A percentile compares a stretch with the other conserved stretches of the same genome.
Evolutionary conservation across 2,888 invertebrate genomes (phyloP).

Genomic region (Hetaerina titia): DNA sequence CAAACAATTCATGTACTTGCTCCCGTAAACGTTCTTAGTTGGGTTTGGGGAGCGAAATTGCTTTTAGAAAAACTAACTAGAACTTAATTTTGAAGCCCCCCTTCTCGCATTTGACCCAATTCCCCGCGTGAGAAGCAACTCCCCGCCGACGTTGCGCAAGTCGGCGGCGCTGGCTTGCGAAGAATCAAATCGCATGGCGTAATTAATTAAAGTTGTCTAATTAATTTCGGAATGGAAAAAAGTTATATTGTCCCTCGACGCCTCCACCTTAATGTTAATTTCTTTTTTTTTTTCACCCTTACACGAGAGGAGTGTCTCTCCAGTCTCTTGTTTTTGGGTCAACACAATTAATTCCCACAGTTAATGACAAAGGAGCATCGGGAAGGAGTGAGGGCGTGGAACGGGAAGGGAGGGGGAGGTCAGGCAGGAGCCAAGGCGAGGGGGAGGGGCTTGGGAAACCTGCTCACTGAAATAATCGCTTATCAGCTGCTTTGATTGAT

Average conservation of each 20-base stretch:
- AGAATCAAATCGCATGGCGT: not conserved
- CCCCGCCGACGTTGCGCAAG: not conserved
- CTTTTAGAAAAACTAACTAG: slow-evolving; percentile 13
- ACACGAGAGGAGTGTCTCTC: not conserved
- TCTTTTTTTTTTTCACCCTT: not conserved
- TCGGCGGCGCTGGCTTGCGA: not conserved
- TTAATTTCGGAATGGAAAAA: slow-evolving; percentile 15
- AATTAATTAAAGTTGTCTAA: slow-evolving; percentile 31
- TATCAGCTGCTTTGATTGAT: slow-evolving; percentile 10
- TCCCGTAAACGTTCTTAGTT: not conserved
- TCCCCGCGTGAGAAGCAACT: not conserved
- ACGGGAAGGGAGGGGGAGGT: not conserved
- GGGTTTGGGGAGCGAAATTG: not conserved
- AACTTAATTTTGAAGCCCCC: slow-evolving; percentile 1
- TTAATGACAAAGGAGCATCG: not conserved
- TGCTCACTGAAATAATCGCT: not conserved
- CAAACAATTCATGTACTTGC: not conserved
- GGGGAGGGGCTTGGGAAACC: not conserved
- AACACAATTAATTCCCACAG: slow-evolving; percentile 9
- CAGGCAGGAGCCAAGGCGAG: too few relatives aligned
- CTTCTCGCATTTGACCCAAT: slow-evolving; percentile 4
- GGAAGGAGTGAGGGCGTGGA: not conserved
- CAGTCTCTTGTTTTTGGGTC: not conserved
- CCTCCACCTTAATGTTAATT: not conserved
- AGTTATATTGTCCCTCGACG: not conserved